These are phyloP conservation scores for Periplaneta americana DNA, from an alignment of 1,140 invertebrate genomes.

Conservation along the genomic window DNA sequence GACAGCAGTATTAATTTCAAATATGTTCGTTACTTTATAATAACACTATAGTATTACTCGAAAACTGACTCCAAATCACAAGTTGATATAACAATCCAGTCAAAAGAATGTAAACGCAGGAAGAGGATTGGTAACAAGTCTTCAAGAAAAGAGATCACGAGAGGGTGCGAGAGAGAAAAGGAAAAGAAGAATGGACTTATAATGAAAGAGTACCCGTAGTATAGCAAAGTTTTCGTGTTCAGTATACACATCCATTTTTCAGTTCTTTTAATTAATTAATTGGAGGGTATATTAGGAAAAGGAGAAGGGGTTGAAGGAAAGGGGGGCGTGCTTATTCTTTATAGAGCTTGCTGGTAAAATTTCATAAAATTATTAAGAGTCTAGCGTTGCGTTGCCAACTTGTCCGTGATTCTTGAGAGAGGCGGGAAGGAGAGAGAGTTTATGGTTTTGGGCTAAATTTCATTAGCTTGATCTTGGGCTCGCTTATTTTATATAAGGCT, in stretches of 20 bases:
- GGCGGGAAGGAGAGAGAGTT: slow-evolving; percentile 6
- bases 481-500: slow-evolving; percentile 12
- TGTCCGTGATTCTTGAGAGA: slow-evolving; percentile 10
- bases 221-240: slow-evolving; percentile 7
- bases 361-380: slow-evolving; percentile 16
- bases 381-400: slow-evolving; percentile 1
- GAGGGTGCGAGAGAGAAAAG: too few species aligned
- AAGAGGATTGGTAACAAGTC: neutral
- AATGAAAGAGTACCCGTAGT: slow-evolving; percentile 7
- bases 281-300: slow-evolving; percentile 14
- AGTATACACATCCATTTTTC: slow-evolving; percentile 16
- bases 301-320: neutral
- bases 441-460: slow-evolving; percentile 18
- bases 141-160: neutral
- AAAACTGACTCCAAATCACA: too few species aligned
- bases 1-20: too few species aligned
- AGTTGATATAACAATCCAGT: neutral
- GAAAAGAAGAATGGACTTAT: neutral
- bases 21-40: too few species aligned
- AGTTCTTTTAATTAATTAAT: slow-evolving; percentile 18
- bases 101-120: neutral
- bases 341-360: slow-evolving; percentile 12
- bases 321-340: slow-evolving; percentile 11
- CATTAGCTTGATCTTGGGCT: slow-evolving; percentile 10
- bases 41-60: too few species aligned